A percentile compares a stretch with the other conserved stretches of the same genome.
These are phyloP conservation scores for Notodonta dromedarius DNA, from an alignment of 2,888 invertebrate genomes.

Conservation along the genomic window DNA sequence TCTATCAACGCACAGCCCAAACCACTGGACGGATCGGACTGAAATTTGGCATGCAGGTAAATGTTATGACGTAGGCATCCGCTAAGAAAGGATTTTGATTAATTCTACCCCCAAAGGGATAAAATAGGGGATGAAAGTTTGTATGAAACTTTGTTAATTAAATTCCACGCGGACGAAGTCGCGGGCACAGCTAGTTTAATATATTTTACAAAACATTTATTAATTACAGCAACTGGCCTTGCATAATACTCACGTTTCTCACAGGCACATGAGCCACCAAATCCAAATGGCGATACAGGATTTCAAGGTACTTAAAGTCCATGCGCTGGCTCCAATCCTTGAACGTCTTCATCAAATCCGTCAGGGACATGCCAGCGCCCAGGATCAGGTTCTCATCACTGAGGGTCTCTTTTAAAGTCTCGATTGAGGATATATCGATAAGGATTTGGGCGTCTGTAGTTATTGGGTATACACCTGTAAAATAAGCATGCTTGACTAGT, in stretches of 20 bases:
- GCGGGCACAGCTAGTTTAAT: too few relatives aligned
- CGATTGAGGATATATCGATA: conserved; percentile 86
- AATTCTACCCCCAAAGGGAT: too few relatives aligned
- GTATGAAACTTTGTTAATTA: too few relatives aligned
- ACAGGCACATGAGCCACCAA: conserved; percentile 89
- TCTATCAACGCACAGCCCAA: too few relatives aligned
- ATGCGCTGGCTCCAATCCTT: conserved; percentile 58
- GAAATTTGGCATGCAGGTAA: too few relatives aligned
- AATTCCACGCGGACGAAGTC: too few relatives aligned
- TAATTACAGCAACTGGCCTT: too few relatives aligned
- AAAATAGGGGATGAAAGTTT: too few relatives aligned
- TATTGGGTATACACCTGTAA: conserved; percentile 76
- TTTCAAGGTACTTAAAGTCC: conserved; percentile 84
- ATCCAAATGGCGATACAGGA: conserved; percentile 86
- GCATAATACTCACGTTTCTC: conserved; percentile 85
- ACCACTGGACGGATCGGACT: too few relatives aligned
- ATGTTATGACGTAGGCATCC: too few relatives aligned
- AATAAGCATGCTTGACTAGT: neutral
- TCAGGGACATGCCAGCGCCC: conserved; percentile 84
- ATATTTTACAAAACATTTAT: too few relatives aligned
- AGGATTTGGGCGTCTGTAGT: conserved; percentile 71
- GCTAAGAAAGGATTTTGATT: too few relatives aligned
- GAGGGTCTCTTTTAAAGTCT: conserved; percentile 69
- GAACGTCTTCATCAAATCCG: conserved; percentile 81
- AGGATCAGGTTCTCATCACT: conserved; percentile 74